Base-by-base conservation (phyloP, 2,888 invertebrate species). In the Drosophila ochracea region DNA sequence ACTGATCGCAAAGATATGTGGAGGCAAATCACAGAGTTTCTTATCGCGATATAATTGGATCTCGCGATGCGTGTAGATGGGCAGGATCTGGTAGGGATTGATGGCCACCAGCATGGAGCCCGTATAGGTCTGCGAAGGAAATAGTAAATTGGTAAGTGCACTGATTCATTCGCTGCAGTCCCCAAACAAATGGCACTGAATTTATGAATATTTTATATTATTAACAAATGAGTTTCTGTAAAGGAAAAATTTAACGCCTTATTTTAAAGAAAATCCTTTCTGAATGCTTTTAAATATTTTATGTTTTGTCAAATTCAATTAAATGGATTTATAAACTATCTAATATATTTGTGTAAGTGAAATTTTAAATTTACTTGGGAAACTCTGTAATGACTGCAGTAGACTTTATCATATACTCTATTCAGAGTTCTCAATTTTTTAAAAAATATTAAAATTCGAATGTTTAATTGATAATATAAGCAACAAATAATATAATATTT, bases 1-100 rank as follows among this genome's bases (percentile, higher is more conserved):
- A 13, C 98, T 98, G 68, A 99, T 97, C 16, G 99, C 98, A 93
- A 99, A 99, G 89, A 99, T 98, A 91, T 99, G 99, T 0, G 99
- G 99, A 0, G 98, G 97, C 55, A 97, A 94, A 83, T 98, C 98
- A 4, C 97, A 97, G 66, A 98, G 95, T 91, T 96, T 96, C 84
- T 95, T 95, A 79, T 97, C 96, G 89, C 96, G 95, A 93, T 99
- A 99, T 82, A 95, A 94, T 72, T 96, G 95, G 81, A 99, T 97
- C 93, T 98, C 96, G 67, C 97, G 97, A 86, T 96, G 96, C 4
- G 97, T 98, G 93, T 99, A 99, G 92, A 99, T 98, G n/a, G 98
- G 97, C 73, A 99, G 94, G 73, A 98, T 95, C 94, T 98, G 97
- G 92, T 99, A 99, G 0, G 99, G 99, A 94, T 99, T 99, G 43